Base-by-base conservation (phyloP, 1,140 invertebrate species). In the Hyles euphorbiae region DNA sequence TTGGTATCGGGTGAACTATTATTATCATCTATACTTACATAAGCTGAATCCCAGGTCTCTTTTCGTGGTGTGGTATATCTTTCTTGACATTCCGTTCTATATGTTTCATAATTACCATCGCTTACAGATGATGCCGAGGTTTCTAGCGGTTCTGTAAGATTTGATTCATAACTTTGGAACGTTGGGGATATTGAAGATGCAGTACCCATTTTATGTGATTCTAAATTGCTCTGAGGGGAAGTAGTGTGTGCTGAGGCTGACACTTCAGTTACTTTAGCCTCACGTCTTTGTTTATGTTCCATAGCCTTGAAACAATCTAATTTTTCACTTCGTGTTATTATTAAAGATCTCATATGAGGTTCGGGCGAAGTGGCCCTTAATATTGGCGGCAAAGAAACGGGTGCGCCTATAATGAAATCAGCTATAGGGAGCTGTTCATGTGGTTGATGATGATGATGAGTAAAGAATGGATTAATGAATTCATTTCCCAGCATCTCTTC, bases 351-450 rank as follows among this genome's bases (percentile, higher is more conserved):
- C 68, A 81, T 73, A 46, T 72, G 61, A 45, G 68, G 70, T 49
- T 76, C 72, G 34, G 77, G 72, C n/a, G 72, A 64, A 6, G 72
- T 52, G 11, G 68, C 61, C 64, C 76, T 73, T 55, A 83, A 60
- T 6, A 80, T 64, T 10, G 79, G 79, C 6, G 85, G 86, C 22
- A 88, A 70, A 7, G 88, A 89, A 44, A 90, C 89, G 45, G 89
- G 89, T 53, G 87, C 89, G 33, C 89, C 89, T 43, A 90, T 89
- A 52, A 83, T 89, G 66, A 90, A 90, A 60, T 89, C 86, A n/a
- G 84, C 72, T 36, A 72, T 61, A 7, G 67, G 83, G 50, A 59
- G 43, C 58, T 68, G 70, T 53, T 73, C 62, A 34, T 63, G 56
- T 63, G 68, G 60, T 10, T 63, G 55, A 53, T 72, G 66, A 34